phyloP scores from a whole-genome alignment of 2,797 vertebrate genomes.

The Falco novaeseelandiae region DNA sequence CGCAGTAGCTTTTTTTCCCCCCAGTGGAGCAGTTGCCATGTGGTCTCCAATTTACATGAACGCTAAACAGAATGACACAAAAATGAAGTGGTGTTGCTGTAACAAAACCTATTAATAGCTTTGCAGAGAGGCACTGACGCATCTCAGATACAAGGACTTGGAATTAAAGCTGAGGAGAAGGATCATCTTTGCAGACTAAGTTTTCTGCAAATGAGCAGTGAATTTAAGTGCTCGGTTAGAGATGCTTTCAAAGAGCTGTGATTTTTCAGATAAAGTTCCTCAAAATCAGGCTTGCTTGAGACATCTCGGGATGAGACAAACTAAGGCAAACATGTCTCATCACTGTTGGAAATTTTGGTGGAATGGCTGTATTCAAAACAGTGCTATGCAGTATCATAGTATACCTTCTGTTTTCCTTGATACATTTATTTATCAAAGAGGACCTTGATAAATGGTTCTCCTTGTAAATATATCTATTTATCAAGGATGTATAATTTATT shows the following conservation, averaged over 20 bases:
- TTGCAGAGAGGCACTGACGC: constrained; percentile 19
- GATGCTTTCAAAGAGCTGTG: background rate
- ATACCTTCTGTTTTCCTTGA: background rate
- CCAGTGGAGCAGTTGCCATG: background rate
- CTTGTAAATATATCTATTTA: too few relatives aligned
- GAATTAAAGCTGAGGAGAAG: constrained; percentile 20
- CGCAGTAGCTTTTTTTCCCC: background rate
- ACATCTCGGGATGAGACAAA: background rate
- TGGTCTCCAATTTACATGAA: background rate
- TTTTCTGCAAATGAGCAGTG: constrained; percentile 8
- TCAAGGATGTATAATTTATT: too few relatives aligned
- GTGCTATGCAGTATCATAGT: background rate
- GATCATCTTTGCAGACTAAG: background rate
- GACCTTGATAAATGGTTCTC: too few relatives aligned
- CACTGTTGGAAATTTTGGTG: background rate
- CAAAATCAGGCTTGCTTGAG: background rate
- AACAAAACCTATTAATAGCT: constrained; percentile 55
- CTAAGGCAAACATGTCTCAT: background rate
- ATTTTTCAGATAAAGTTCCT: background rate
- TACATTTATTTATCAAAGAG: background rate
- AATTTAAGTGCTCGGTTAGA: background rate
- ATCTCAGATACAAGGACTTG: background rate
- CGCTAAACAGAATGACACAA: constrained; percentile 12
- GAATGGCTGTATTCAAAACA: background rate
- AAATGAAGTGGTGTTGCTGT: constrained; percentile 26